phyloP scores from a whole-genome alignment of 1,140 invertebrate genomes.

The Antheraea mylitta region DNA sequence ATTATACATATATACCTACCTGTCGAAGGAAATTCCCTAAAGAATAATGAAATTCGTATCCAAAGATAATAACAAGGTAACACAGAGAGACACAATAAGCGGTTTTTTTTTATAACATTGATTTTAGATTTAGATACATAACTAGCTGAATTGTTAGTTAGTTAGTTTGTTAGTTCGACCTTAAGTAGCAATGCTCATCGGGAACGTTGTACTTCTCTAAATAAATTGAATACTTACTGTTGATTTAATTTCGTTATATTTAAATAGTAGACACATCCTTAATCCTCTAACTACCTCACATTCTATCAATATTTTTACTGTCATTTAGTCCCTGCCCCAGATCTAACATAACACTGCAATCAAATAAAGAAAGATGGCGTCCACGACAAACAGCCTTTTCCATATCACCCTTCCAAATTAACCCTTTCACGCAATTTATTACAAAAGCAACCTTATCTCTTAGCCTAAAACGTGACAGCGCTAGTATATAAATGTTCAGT shows the following conservation, averaged over 20 bases:
- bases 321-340: slow-evolving; percentile 48
- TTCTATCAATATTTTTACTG: slow-evolving; percentile 31
- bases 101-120: too few species aligned
- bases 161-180: too few species aligned
- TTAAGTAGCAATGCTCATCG: too few species aligned
- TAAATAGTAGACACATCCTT: background rate
- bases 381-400: slow-evolving; percentile 31
- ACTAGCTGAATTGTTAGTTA: too few species aligned
- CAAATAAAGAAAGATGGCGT: slow-evolving; percentile 69
- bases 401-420: slow-evolving; percentile 30
- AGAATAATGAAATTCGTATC: too few species aligned
- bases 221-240: too few species aligned
- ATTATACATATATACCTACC: too few species aligned
- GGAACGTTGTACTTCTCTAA: too few species aligned
- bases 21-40: too few species aligned
- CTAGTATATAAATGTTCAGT: slow-evolving; percentile 30
- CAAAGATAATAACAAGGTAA: too few species aligned
- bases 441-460: slow-evolving; percentile 26
- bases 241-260: background rate
- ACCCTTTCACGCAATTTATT: slow-evolving; percentile 8
- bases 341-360: slow-evolving; percentile 63
- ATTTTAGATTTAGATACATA: too few species aligned
- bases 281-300: background rate
- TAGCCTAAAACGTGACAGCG: slow-evolving; percentile 21
- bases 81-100: too few species aligned